Evolutionary conservation across 2,888 invertebrate species (phyloP), one percentile per base, ranked within the genome.

Genomic region (Tinea trinotella): DNA sequence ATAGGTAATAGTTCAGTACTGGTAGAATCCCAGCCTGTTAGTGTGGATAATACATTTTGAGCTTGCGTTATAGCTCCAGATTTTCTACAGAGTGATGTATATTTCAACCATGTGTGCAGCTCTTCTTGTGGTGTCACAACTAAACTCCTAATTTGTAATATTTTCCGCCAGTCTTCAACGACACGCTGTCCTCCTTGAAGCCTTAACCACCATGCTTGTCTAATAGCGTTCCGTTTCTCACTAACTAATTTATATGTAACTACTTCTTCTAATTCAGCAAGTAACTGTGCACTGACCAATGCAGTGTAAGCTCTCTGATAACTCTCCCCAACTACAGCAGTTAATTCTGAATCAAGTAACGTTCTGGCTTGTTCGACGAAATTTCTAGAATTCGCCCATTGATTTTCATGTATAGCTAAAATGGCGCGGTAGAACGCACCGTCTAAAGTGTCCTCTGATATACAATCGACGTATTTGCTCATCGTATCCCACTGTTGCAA

Each of bases 161-260:
- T 96, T 64, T 94, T 91, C 62, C 98, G 95, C 99, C 99, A 99
- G 72, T 99, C 99, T 76, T 99, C 99, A 0, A 98, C 98, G 52
- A 97, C 89, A 57, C 94, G 88, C 68, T 99, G 97, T 9, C 98
- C 98, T 3, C 98, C 97, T 73, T 95, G 96, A 36, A 99, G 81
- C 58, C 99, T 88, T 56, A 97, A 93, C 97, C 98, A 98, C 98
- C 98, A 98, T 87, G 97, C 93, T 52, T 90, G 88, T 56, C 92
- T 90, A 50, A 96, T 92, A 1, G 91, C 90, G 30, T 91, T 90
- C 54, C 97, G 87, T 52, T 97, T 88, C 70, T 99, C 98, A 0
- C 93, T 92, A 12, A 98, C 93, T 36, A 98, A 81, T 72, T 98
- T 97, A 74, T 96, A 99, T 62, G 98, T 98, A 55, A 99, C 97